These are phyloP conservation scores for Sturmia bella DNA, from an alignment of 2,888 invertebrate species.

Conservation along the genomic window DNA sequence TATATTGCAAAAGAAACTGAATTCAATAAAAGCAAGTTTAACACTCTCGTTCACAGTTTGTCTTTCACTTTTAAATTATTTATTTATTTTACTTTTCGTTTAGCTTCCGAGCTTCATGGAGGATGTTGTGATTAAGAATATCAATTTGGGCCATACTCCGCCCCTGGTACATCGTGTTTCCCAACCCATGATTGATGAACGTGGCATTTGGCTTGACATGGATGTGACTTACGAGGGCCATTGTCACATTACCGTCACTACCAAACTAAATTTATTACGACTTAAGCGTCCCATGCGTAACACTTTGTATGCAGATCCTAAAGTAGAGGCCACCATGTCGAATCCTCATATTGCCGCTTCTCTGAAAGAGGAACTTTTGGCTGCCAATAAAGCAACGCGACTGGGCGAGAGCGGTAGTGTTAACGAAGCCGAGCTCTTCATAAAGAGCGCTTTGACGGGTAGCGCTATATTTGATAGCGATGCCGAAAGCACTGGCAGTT, in stretches of 20 bases:
- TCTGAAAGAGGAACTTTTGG: slow-evolving; percentile 55
- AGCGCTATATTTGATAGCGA: slow-evolving; percentile 81
- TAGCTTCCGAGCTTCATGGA: slow-evolving; percentile 92
- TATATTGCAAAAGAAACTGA: slow-evolving; percentile 80
- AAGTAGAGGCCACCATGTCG: slow-evolving; percentile 38
- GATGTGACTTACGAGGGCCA: slow-evolving; percentile 89
- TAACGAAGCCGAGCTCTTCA: slow-evolving; percentile 47
- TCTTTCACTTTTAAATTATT: slow-evolving; percentile 3
- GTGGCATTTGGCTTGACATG: slow-evolving; percentile 92
- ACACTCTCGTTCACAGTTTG: not conserved
- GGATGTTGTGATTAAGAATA: slow-evolving; percentile 87
- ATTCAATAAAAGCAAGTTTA: slow-evolving; percentile 78
- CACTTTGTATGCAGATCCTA: slow-evolving; percentile 55
- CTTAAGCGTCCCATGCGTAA: slow-evolving; percentile 76
- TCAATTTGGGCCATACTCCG: slow-evolving; percentile 86
- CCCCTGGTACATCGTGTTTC: slow-evolving; percentile 85
- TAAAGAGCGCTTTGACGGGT: slow-evolving; percentile 53
- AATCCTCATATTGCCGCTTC: slow-evolving; percentile 45
- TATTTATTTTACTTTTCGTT: slow-evolving; percentile 1
- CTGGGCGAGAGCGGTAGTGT: slow-evolving; percentile 56
- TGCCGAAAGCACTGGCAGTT: slow-evolving; percentile 81
- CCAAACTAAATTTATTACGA: slow-evolving; percentile 87
- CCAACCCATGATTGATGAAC: slow-evolving; percentile 87
- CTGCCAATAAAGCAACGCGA: slow-evolving; percentile 41
- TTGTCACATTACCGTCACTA: slow-evolving; percentile 90